These are phyloP conservation scores for Eulithis prunata DNA, from an alignment of 2,888 invertebrate genomes.

Conservation along the genomic window DNA sequence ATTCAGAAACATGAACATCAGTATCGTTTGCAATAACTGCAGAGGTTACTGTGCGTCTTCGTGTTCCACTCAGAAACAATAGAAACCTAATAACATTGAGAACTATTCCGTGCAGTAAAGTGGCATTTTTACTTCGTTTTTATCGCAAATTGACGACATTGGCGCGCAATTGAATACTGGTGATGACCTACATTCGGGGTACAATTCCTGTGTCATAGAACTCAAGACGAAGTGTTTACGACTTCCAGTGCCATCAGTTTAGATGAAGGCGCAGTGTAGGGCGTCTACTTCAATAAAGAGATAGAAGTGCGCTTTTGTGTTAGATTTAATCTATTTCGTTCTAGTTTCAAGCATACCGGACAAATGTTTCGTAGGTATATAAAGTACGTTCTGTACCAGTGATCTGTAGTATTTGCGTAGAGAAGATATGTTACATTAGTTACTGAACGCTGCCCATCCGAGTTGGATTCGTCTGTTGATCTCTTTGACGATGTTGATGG, in stretches of 20 bases:
- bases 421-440: too few relatives aligned
- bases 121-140: constrained; percentile 29
- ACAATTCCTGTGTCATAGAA: constrained; percentile 26
- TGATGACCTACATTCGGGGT: constrained; percentile 27
- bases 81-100: constrained; percentile 31
- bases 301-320: constrained; percentile 4
- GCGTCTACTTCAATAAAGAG: constrained; percentile 9
- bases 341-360: too few relatives aligned
- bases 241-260: constrained; percentile 26
- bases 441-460: too few relatives aligned
- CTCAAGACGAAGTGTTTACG: constrained; percentile 25
- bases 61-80: constrained; percentile 22
- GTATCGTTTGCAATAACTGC: constrained; percentile 10
- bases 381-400: too few relatives aligned
- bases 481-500: too few relatives aligned
- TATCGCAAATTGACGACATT: constrained; percentile 32
- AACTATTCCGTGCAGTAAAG: constrained; percentile 29
- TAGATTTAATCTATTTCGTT: background rate
- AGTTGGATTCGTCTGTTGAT: too few relatives aligned
- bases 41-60: constrained; percentile 9
- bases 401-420: too few relatives aligned
- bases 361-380: too few relatives aligned
- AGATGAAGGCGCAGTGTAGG: constrained; percentile 13
- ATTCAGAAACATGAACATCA: background rate
- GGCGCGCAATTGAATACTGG: constrained; percentile 29